phyloP scores from a whole-genome alignment of 2,113 vertebrate genomes.

The Pollimyrus isidori region DNA sequence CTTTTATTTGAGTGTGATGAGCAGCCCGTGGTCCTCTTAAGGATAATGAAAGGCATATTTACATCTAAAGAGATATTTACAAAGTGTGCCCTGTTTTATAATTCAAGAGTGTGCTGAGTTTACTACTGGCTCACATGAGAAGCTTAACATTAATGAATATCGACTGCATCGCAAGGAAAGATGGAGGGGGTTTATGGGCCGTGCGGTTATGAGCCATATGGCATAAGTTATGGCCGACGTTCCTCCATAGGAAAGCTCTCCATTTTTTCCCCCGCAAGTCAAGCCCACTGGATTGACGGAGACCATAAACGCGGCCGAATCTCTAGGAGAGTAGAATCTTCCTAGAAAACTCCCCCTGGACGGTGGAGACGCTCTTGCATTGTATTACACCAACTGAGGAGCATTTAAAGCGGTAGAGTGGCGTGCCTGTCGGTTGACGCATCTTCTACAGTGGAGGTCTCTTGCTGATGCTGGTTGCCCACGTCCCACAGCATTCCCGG shows the following conservation, averaged over 20 bases:
- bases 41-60: background rate
- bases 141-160: conserved; percentile 7
- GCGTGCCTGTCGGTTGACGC: background rate
- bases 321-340: background rate
- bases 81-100: background rate
- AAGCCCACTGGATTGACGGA: background rate
- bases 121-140: background rate
- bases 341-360: background rate
- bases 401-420: background rate
- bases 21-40: background rate
- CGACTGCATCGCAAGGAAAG: background rate
- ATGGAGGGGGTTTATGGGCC: background rate
- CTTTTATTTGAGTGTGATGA: background rate
- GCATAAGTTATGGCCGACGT: background rate
- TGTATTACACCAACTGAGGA: background rate
- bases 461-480: background rate
- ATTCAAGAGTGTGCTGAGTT: background rate
- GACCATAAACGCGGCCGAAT: background rate
- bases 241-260: background rate
- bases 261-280: conserved; percentile 3
- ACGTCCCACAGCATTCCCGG: conserved; percentile 73
- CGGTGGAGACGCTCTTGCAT: background rate
- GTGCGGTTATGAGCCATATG: background rate
- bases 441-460: background rate
- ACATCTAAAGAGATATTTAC: conserved; percentile 14